Evolutionary conservation across 2,797 vertebrate genomes (phyloP).

Genomic region (Syngnathus rostellatus): DNA sequence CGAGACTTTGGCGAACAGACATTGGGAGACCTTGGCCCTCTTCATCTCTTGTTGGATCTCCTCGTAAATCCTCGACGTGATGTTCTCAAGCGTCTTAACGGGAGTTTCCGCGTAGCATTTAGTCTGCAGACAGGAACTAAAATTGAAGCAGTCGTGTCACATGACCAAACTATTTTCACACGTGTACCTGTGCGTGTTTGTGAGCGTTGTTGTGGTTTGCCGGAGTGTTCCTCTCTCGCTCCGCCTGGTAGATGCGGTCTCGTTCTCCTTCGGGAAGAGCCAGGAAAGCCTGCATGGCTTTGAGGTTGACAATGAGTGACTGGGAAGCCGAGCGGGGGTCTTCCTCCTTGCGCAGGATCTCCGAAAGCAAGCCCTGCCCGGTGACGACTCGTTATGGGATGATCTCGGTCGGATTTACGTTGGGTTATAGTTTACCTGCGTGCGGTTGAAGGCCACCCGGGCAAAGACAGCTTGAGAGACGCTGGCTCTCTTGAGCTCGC

Average conservation of each 20-base stretch:
- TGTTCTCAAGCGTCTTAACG: constrained; percentile 90
- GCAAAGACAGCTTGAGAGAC: constrained; percentile 97
- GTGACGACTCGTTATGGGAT: background rate
- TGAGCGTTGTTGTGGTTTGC: constrained; percentile 80
- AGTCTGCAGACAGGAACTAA: constrained; percentile 56
- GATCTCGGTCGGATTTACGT: background rate
- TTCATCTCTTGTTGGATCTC: constrained; percentile 99
- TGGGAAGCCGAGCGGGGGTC: constrained; percentile 93
- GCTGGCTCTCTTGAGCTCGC: constrained; percentile 93
- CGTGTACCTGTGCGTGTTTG: constrained; percentile 53
- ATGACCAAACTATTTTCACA: background rate
- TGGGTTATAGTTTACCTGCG: constrained; percentile 38
- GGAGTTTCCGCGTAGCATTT: constrained; percentile 72
- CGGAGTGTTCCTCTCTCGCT: constrained; percentile 95
- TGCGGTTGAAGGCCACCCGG: constrained; percentile 94
- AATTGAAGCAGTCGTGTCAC: background rate
- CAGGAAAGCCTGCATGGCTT: constrained; percentile 98
- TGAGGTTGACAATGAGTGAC: constrained; percentile 90
- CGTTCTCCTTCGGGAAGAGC: constrained; percentile 87
- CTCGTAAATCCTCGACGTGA: constrained; percentile 94
- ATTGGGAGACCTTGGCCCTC: constrained; percentile 97
- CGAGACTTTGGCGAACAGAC: constrained; percentile 96
- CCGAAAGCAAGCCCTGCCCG: constrained; percentile 85
- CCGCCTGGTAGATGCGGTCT: constrained; percentile 95
- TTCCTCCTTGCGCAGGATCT: constrained; percentile 94